Evolutionary conservation across 2,113 vertebrate genomes (phyloP).

Genomic region (Galeopterus variegatus): DNA sequence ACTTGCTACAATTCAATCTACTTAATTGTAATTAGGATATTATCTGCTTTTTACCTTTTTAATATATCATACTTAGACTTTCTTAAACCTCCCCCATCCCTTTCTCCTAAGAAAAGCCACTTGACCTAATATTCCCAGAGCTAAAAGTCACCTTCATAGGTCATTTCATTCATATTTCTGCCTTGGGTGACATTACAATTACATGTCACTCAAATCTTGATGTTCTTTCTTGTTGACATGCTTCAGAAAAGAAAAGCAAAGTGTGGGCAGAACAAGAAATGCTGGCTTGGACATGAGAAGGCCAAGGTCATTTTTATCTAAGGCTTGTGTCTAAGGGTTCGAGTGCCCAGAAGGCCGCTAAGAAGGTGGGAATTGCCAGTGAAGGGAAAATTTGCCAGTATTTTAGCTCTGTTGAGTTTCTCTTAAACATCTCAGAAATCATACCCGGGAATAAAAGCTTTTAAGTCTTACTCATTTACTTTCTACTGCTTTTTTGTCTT

Average conservation of each 20-base stretch:
- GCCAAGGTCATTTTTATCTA: not conserved
- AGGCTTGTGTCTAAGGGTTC: not conserved
- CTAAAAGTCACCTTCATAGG: not conserved
- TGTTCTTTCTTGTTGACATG: not conserved
- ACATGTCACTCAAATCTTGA: not conserved
- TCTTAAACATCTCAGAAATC: constrained; percentile 6
- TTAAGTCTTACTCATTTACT: not conserved
- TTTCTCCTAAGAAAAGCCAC: not conserved
- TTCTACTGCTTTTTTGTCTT: not conserved
- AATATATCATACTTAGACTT: not conserved
- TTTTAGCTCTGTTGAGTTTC: not conserved
- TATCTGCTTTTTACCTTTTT: not conserved
- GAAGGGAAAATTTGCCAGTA: not conserved
- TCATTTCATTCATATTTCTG: not conserved
- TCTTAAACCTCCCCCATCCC: not conserved
- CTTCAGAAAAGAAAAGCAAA: not conserved
- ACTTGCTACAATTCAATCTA: not conserved
- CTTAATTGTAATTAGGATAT: not conserved
- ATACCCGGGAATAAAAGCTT: not conserved
- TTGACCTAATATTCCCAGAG: not conserved
- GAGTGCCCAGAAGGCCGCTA: not conserved
- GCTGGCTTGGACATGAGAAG: not conserved
- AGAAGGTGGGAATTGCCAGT: not conserved
- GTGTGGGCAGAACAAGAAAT: not conserved
- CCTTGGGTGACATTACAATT: not conserved